Evolutionary conservation across 2,888 invertebrate genomes (phyloP).

Genomic region (Phaedon cochleariae): DNA sequence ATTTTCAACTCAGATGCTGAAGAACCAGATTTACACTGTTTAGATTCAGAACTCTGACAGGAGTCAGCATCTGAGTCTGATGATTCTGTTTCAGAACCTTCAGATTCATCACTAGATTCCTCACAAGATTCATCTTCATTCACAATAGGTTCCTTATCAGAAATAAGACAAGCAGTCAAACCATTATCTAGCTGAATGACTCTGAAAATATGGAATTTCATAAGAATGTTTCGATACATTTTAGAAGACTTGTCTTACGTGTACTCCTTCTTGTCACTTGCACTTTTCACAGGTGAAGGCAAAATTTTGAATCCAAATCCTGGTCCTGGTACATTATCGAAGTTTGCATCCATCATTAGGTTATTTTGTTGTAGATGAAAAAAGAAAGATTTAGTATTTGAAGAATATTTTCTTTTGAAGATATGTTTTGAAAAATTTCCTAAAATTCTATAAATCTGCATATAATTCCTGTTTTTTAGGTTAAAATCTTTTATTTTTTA

Average conservation of each 20-base stretch:
- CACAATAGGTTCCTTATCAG: conserved; percentile 62
- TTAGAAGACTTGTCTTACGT: conserved; percentile 63
- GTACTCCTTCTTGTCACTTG: conserved; percentile 80
- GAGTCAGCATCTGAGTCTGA: conserved; percentile 47
- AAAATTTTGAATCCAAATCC: conserved; percentile 50
- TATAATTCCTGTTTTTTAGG: not conserved
- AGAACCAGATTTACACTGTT: conserved; percentile 20
- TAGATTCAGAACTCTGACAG: conserved; percentile 18
- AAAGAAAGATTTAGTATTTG: not conserved
- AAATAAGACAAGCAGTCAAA: conserved; percentile 75
- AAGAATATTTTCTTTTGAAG: not conserved
- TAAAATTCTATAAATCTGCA: not conserved
- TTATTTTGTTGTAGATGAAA: not conserved
- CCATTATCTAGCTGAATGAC: conserved; percentile 75
- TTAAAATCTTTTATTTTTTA: too few relatives aligned
- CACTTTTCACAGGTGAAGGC: conserved; percentile 73
- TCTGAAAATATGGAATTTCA: conserved; percentile 56
- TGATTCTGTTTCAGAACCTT: conserved; percentile 39
- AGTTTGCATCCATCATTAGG: not conserved
- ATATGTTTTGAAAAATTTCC: not conserved
- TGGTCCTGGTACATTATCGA: too few relatives aligned
- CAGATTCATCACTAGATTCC: conserved; percentile 62
- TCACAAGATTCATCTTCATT: conserved; percentile 54
- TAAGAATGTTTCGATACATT: not conserved
- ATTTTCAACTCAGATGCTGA: conserved; percentile 49